Evolutionary conservation across 2,888 invertebrate genomes (phyloP).

Genomic region (Alloplasta piceator): DNA sequence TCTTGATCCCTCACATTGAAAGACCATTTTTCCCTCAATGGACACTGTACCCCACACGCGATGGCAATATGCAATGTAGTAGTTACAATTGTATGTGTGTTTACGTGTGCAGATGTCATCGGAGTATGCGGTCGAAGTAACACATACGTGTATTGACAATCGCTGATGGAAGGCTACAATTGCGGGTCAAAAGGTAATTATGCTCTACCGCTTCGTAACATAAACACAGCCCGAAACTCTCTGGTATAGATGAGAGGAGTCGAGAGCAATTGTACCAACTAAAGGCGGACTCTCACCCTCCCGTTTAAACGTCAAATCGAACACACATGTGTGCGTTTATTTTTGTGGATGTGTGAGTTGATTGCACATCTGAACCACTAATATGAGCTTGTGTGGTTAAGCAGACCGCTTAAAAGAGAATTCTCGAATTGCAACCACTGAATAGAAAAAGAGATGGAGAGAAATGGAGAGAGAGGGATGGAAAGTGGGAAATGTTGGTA

Average conservation of each 20-base stretch:
- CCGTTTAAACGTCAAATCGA: slow-evolving; percentile 23
- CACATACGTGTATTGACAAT: not conserved
- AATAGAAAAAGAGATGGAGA: no score
- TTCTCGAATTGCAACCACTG: slow-evolving; percentile 4
- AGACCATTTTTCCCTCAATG: no score
- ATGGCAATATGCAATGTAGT: no score
- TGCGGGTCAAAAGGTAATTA: slow-evolving; percentile 24
- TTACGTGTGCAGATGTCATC: not conserved
- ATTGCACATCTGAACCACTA: slow-evolving; percentile 12
- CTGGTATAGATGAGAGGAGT: not conserved
- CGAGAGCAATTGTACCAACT: slow-evolving; percentile 21
- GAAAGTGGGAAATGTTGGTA: slow-evolving; percentile 4
- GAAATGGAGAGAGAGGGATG: no score
- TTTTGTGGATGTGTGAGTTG: slow-evolving; percentile 19
- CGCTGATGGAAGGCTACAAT: not conserved
- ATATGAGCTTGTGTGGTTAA: not conserved
- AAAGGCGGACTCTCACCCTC: slow-evolving; percentile 1
- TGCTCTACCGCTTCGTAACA: slow-evolving; percentile 8
- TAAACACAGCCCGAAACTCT: slow-evolving; percentile 17
- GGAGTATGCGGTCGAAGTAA: not conserved
- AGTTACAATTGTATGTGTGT: no score
- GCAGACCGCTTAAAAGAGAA: slow-evolving; percentile 9
- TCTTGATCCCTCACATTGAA: no score
- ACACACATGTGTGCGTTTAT: no score
- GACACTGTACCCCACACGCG: no score